Percentiles rank a stretch among this genome's conserved stretches.
Conservation (phyloP, 2,888 invertebrate genomes). For the Microplitis manilae region DNA sequence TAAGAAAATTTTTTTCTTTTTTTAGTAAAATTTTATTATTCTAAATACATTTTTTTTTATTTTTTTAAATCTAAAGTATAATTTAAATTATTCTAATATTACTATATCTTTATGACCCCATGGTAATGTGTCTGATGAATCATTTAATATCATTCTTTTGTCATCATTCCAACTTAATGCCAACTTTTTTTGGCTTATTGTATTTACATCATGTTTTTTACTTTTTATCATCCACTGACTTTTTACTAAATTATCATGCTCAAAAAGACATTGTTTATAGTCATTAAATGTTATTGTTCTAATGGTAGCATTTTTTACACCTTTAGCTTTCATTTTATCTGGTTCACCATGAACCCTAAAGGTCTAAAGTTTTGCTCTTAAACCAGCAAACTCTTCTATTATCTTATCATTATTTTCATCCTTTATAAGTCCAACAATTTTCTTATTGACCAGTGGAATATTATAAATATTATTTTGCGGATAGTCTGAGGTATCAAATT, state of each 20-base stretch:
- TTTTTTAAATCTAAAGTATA: too few relatives aligned
- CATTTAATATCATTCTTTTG: conserved; percentile 11
- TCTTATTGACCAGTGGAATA: conserved; percentile 56
- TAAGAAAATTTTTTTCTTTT: too few relatives aligned
- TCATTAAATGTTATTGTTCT: conserved; percentile 27
- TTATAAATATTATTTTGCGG: conserved; percentile 50
- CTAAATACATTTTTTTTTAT: not conserved
- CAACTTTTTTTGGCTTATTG: conserved; percentile 32
- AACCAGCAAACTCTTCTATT: conserved; percentile 59
- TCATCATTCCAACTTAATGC: conserved; percentile 37
- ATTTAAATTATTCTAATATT: too few relatives aligned
- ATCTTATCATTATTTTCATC: conserved; percentile 58
- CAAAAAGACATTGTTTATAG: conserved; percentile 8
- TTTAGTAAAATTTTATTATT: too few relatives aligned
- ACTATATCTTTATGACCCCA: conserved; percentile 19
- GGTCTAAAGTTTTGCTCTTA: conserved; percentile 57
- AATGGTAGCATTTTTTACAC: conserved; percentile 20
- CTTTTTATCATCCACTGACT: conserved; percentile 5
- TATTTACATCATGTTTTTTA: not conserved
- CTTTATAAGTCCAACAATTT: conserved; percentile 59
- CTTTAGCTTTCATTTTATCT: conserved; percentile 49
- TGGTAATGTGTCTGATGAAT: conserved; percentile 36
- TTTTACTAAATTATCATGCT: not conserved
- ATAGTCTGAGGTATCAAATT: conserved; percentile 26
- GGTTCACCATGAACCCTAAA: conserved; percentile 6